These are phyloP conservation scores for Pseudococcus longispinus DNA, from an alignment of 2,888 invertebrate species.

Conservation along the genomic window DNA sequence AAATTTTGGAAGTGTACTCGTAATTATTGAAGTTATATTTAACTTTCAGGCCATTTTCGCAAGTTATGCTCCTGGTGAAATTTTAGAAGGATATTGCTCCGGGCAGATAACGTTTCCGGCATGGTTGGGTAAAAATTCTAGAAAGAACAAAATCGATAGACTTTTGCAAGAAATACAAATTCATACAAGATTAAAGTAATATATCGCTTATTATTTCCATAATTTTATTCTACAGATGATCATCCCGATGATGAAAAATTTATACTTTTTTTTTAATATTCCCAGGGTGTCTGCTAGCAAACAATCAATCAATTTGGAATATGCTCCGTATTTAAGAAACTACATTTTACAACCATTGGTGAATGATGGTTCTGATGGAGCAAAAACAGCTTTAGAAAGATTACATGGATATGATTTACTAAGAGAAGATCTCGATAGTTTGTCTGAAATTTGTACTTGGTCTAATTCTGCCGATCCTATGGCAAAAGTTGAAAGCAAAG, in stretches of 20 bases:
- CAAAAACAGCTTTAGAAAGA: conserved; percentile 73
- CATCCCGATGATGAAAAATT: conserved; percentile 4
- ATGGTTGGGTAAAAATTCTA: conserved; percentile 97
- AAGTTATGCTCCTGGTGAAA: conserved; percentile 87
- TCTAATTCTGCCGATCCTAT: conserved; percentile 79
- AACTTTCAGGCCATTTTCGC: conserved; percentile 80
- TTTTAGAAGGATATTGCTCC: conserved; percentile 79
- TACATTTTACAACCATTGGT: conserved; percentile 79
- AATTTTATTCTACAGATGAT: background rate
- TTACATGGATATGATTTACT: conserved; percentile 85
- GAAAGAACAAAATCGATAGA: conserved; percentile 78
- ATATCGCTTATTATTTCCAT: background rate
- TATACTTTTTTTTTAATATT: background rate
- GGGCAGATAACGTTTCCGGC: conserved; percentile 88
- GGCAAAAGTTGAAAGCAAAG: conserved; percentile 77
- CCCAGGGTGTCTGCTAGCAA: conserved; percentile 80
- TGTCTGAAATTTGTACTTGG: conserved; percentile 87
- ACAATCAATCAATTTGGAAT: conserved; percentile 85
- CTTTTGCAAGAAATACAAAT: conserved; percentile 82
- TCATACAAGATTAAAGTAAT: conserved; percentile 82
- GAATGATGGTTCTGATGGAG: conserved; percentile 74
- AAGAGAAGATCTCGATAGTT: conserved; percentile 88
- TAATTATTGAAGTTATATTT: background rate
- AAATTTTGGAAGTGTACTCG: background rate
- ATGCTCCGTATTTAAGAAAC: conserved; percentile 78